Evolutionary conservation across 2,113 vertebrate genomes (phyloP).

Genomic region (Menura novaehollandiae): DNA sequence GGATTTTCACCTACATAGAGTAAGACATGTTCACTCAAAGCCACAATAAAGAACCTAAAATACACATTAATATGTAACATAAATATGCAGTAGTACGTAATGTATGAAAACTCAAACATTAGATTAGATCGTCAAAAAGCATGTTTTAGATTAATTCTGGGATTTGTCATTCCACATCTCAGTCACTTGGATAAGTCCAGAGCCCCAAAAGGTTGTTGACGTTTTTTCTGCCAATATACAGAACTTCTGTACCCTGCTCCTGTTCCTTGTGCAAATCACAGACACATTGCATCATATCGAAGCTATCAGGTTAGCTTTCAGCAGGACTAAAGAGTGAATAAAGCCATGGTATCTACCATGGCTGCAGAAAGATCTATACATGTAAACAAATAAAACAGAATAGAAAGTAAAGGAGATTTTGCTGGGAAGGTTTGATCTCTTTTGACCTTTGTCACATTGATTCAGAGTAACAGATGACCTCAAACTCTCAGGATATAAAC

Average conservation of each 20-base stretch:
- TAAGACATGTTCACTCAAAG: not conserved
- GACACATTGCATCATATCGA: not conserved
- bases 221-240: not conserved
- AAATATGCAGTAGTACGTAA: not conserved
- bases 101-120: not conserved
- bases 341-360: not conserved
- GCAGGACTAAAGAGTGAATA: not conserved
- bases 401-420: not conserved
- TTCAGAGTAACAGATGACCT: not conserved
- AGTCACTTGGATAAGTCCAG: not conserved
- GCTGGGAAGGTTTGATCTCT: not conserved
- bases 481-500: not conserved
- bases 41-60: not conserved
- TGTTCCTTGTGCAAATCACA: not conserved
- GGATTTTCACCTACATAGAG: not conserved
- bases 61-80: not conserved
- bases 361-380: not conserved
- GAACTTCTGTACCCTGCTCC: not conserved
- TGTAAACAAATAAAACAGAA: not conserved
- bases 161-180: not conserved
- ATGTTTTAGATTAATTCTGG: not conserved
- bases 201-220: fast-evolving
- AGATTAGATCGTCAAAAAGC: not conserved
- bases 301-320: not conserved
- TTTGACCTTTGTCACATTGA: not conserved